A percentile compares a stretch with the other conserved stretches of the same genome.
Conservation (phyloP, 2,797 vertebrate genomes). For the Crax fasciolata region DNA sequence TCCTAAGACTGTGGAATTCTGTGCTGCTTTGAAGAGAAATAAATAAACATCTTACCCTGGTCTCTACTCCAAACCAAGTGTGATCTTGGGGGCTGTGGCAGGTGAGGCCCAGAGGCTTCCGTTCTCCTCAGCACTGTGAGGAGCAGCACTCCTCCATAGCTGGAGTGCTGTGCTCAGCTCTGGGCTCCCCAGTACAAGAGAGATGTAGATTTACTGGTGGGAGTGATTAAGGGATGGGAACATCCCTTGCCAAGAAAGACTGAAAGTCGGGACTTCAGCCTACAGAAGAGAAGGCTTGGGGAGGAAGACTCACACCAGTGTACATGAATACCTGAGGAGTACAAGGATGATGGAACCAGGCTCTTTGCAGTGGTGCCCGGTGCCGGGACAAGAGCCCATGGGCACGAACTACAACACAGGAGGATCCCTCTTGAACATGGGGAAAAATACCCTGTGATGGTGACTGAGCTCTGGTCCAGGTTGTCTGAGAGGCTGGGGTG, state of each 20-base stretch:
- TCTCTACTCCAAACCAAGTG: background rate
- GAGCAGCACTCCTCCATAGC: background rate
- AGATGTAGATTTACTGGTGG: background rate
- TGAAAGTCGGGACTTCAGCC: background rate
- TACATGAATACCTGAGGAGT: background rate
- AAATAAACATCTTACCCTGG: background rate
- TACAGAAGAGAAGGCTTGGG: background rate
- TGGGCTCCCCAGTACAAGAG: background rate
- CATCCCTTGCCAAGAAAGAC: background rate
- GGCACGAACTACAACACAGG: background rate
- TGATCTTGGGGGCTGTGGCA: background rate
- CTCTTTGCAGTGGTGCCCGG: background rate
- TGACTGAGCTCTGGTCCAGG: background rate
- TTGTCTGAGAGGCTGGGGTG: background rate
- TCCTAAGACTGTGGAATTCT: background rate
- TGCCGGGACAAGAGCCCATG: background rate
- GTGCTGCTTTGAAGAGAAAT: background rate
- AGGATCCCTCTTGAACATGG: background rate
- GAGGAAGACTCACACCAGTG: background rate
- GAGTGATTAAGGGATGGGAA: background rate
- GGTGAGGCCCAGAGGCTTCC: background rate
- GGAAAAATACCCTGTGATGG: background rate
- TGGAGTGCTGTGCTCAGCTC: background rate
- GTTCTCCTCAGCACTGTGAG: background rate
- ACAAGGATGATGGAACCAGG: background rate